phyloP scores from a whole-genome alignment of 2,888 invertebrate species.

The Sphaerophoria rueppellii region DNA sequence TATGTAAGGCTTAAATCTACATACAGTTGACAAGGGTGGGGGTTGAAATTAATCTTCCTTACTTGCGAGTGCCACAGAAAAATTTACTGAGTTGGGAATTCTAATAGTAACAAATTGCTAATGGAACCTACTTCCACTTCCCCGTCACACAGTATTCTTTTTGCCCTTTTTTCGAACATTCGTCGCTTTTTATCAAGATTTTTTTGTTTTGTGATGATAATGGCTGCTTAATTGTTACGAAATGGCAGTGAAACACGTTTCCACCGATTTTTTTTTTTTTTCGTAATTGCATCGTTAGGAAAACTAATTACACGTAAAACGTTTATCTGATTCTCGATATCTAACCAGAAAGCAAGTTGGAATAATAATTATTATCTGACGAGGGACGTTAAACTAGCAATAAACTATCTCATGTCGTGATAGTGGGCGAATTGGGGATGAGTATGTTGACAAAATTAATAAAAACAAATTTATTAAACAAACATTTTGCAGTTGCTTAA shows the following conservation, averaged over 20 bases:
- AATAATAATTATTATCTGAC: not conserved
- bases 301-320: constrained; percentile 56
- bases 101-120: too few relatives aligned
- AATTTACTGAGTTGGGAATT: too few relatives aligned
- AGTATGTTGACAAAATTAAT: not conserved
- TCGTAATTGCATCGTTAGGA: constrained; percentile 54
- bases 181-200: too few relatives aligned
- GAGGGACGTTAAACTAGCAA: not conserved
- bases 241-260: constrained; percentile 24
- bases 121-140: too few relatives aligned
- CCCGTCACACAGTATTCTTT: not conserved
- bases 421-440: not conserved
- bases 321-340: constrained; percentile 58
- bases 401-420: too few relatives aligned
- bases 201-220: constrained; percentile 54
- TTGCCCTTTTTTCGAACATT: too few relatives aligned
- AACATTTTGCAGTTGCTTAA: not conserved
- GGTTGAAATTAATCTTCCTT: not conserved
- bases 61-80: too few relatives aligned
- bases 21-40: not conserved
- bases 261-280: not conserved
- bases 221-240: constrained; percentile 52
- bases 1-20: not conserved
- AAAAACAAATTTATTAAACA: not conserved
- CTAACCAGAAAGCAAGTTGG: not conserved